phyloP scores from a whole-genome alignment of 2,113 vertebrate species.

The Ascaphus truei region DNA sequence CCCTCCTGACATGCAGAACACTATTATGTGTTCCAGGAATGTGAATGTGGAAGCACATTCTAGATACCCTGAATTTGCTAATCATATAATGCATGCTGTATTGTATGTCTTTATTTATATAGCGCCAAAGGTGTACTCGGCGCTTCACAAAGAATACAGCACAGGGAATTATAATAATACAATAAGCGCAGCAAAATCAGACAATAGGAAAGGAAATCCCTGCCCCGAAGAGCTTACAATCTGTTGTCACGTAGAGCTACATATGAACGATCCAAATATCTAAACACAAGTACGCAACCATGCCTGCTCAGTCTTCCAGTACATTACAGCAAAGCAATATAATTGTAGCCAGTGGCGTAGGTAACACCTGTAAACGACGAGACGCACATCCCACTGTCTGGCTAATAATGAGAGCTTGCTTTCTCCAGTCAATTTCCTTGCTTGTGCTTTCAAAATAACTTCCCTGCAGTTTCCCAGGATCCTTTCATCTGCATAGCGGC shows the following conservation, averaged over 20 bases:
- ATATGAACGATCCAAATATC: background rate
- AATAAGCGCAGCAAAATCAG: no score
- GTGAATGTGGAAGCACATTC: no score
- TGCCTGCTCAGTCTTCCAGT: background rate
- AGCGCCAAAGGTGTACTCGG: no score
- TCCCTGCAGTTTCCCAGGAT: background rate
- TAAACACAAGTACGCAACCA: background rate
- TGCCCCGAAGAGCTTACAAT: no score
- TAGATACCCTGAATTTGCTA: no score
- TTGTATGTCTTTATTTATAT: no score
- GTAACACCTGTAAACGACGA: constrained; percentile 5
- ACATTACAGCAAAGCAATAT: background rate
- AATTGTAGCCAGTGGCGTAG: constrained; percentile 20
- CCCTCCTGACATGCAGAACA: no score
- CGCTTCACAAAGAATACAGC: no score
- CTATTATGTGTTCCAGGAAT: no score
- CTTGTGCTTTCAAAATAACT: background rate
- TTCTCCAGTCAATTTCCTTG: background rate
- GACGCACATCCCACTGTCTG: background rate
- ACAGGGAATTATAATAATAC: no score
- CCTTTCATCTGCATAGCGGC: background rate
- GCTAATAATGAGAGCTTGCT: background rate
- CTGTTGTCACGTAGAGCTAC: background rate
- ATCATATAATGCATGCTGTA: no score
- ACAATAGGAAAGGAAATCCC: no score